Conservation (phyloP, 35 echinoderm and acorn worm genomes). For the Apostichopus japonicus region DNA sequence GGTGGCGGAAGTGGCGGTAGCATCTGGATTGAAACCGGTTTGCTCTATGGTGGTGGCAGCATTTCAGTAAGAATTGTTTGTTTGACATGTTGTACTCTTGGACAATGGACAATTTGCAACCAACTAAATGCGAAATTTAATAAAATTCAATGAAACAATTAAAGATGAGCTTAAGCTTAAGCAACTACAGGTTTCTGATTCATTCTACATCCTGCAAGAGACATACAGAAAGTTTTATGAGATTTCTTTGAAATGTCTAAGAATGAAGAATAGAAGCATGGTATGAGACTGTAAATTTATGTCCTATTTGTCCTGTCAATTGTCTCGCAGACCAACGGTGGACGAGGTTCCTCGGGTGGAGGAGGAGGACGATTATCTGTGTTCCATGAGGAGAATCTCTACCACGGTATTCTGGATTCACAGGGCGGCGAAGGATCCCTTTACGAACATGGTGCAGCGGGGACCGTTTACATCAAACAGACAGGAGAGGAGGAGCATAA, state of each 20-base stretch:
- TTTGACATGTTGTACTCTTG: too few relatives aligned
- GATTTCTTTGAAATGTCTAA: too few relatives aligned
- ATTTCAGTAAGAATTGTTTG: conserved; percentile 53
- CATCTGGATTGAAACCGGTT: conserved; percentile 53
- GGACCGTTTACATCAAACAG: conserved; percentile 76
- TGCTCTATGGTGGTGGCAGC: conserved; percentile 64
- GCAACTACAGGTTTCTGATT: too few relatives aligned
- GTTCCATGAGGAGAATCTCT: conserved; percentile 65
- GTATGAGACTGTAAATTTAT: too few relatives aligned
- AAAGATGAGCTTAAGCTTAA: too few relatives aligned
- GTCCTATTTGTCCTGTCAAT: background rate
- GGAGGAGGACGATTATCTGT: conserved; percentile 79
- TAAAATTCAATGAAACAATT: too few relatives aligned
- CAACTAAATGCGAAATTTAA: too few relatives aligned
- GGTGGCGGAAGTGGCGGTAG: conserved; percentile 90
- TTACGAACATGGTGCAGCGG: conserved; percentile 69
- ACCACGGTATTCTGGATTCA: conserved; percentile 61
- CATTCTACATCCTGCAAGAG: too few relatives aligned
- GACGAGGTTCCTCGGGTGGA: conserved; percentile 64
- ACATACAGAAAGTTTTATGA: too few relatives aligned
- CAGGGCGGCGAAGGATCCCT: conserved; percentile 50
- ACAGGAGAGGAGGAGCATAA: conserved; percentile 49
- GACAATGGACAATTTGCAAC: too few relatives aligned
- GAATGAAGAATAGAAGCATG: too few relatives aligned
- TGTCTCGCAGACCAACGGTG: conserved; percentile 57